These are phyloP conservation scores for Archaeoteleia sp. DNA, from an alignment of 2,888 invertebrate species.

Conservation along the genomic window DNA sequence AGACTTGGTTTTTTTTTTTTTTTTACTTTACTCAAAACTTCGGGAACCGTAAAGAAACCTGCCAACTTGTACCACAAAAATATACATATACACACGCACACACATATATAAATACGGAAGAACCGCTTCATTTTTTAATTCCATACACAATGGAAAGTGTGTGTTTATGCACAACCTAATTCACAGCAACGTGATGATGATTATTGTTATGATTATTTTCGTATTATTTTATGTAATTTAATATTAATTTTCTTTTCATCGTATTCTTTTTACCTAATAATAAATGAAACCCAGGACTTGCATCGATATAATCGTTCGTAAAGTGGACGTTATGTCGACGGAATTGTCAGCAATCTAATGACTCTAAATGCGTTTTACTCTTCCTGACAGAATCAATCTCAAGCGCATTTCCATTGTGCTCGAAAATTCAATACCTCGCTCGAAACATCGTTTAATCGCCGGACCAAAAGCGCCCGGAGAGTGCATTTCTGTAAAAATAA, in stretches of 20 bases:
- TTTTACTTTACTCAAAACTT: too few relatives aligned
- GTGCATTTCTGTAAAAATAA: conserved; percentile 53
- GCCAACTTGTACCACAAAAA: conserved; percentile 1
- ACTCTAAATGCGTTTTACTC: conserved; percentile 54
- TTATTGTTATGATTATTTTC: too few relatives aligned
- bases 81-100: conserved; percentile 22
- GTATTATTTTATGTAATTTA: too few relatives aligned
- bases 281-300: conserved; percentile 41
- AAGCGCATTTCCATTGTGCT: conserved; percentile 56
- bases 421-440: conserved; percentile 51
- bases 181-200: conserved; percentile 50
- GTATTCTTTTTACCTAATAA: conserved; percentile 27
- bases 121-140: conserved; percentile 6
- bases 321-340: conserved; percentile 50
- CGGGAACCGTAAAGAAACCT: not conserved
- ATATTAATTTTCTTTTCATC: too few relatives aligned
- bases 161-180: conserved; percentile 50
- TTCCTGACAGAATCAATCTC: conserved; percentile 55
- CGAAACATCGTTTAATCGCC: conserved; percentile 50
- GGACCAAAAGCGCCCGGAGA: conserved; percentile 46
- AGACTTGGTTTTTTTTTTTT: too few relatives aligned
- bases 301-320: conserved; percentile 48
- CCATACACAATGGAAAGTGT: conserved; percentile 20
- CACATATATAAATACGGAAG: conserved; percentile 5
- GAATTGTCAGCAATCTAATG: conserved; percentile 52